These are phyloP conservation scores for Alethe diademata DNA, from an alignment of 2,113 vertebrate species.

Conservation along the genomic window DNA sequence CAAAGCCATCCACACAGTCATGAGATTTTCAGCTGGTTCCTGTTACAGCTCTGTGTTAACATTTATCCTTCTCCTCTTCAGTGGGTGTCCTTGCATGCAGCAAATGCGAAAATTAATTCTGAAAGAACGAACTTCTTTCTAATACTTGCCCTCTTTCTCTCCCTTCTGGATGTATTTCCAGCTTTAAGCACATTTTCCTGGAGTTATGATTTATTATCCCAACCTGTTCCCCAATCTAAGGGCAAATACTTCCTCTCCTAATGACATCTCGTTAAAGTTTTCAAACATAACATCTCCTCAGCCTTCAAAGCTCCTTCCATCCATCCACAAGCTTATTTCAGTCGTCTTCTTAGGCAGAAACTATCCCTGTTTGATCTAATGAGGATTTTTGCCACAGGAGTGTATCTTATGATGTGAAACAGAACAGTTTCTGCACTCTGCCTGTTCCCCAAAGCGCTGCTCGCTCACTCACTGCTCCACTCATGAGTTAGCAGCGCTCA, in stretches of 20 bases:
- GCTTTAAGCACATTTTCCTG: neutral
- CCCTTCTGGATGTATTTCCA: neutral
- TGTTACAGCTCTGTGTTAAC: neutral
- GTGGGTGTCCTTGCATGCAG: neutral
- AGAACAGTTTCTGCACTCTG: neutral
- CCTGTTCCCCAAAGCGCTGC: neutral
- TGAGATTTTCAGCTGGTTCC: neutral
- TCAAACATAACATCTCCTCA: neutral
- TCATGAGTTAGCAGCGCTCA: neutral
- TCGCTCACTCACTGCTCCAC: accelerated
- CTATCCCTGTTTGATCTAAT: neutral
- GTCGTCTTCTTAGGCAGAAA: neutral
- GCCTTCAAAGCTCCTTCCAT: neutral
- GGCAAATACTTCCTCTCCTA: conserved; percentile 33
- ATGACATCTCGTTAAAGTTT: conserved; percentile 7
- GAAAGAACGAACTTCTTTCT: neutral
- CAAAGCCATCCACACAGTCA: neutral
- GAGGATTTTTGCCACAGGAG: neutral
- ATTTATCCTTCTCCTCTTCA: neutral
- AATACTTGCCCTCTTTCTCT: neutral
- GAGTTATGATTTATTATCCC: neutral
- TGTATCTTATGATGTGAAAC: neutral
- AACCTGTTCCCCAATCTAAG: neutral
- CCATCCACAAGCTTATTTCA: neutral
- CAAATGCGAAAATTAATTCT: neutral